Percentiles rank a stretch among this genome's conserved stretches.
These are phyloP conservation scores for Machaerirhynchus nigripectus DNA, from an alignment of 2,113 vertebrate genomes.

Conservation along the genomic window DNA sequence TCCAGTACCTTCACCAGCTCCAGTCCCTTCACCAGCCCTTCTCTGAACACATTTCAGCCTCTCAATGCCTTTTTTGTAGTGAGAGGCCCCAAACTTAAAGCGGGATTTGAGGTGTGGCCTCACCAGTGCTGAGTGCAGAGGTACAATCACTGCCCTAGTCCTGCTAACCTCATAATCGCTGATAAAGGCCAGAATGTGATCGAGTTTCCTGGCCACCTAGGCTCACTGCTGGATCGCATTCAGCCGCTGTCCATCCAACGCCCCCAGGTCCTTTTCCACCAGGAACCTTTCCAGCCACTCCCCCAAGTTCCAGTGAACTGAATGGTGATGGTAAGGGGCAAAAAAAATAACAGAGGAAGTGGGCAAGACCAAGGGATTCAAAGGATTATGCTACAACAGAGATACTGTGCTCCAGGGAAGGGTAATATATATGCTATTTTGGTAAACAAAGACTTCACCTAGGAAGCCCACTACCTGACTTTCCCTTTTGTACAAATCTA, in stretches of 20 bases:
- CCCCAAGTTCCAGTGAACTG: neutral
- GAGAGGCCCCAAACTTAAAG: neutral
- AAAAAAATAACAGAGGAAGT: neutral
- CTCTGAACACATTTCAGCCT: neutral
- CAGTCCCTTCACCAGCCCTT: neutral
- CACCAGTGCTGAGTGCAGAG: neutral
- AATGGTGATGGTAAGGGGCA: neutral
- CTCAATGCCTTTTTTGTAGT: neutral
- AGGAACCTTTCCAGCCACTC: neutral
- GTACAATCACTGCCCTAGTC: neutral
- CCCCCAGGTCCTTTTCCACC: neutral
- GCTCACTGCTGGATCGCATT: neutral
- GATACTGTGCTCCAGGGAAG: neutral
- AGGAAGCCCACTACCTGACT: neutral
- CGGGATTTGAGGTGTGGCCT: neutral
- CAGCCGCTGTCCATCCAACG: accelerated
- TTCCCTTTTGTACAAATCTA: neutral
- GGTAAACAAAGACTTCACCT: neutral
- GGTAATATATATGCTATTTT: neutral
- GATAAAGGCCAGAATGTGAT: neutral
- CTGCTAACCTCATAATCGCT: neutral
- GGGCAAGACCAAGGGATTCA: neutral
- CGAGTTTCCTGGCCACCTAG: neutral
- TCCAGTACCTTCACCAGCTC: neutral
- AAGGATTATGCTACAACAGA: neutral